Evolutionary conservation across 2,797 vertebrate genomes (phyloP).

Genomic region (Myripristis murdjan): DNA sequence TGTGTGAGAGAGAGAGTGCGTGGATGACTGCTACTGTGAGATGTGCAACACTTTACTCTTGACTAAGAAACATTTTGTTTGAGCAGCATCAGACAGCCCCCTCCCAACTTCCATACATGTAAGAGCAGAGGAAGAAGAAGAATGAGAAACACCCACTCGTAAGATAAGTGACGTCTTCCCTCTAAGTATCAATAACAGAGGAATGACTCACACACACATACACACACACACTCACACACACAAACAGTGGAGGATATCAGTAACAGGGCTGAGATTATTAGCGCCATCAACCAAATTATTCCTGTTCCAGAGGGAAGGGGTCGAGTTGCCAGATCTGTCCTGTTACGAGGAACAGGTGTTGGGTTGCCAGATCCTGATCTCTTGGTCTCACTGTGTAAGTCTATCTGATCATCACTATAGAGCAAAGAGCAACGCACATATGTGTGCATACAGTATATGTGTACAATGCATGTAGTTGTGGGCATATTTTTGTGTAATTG

Average conservation of each 20-base stretch:
- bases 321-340: slow-evolving; percentile 80
- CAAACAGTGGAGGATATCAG: slow-evolving; percentile 66
- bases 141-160: slow-evolving; percentile 90
- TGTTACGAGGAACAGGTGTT: slow-evolving; percentile 72
- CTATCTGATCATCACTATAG: slow-evolving; percentile 72
- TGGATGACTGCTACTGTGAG: background rate
- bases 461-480: background rate
- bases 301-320: slow-evolving; percentile 69
- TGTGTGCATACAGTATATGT: background rate
- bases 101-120: slow-evolving; percentile 75
- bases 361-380: slow-evolving; percentile 84
- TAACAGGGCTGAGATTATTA: slow-evolving; percentile 84
- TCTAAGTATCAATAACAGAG: slow-evolving; percentile 71
- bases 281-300: slow-evolving; percentile 84
- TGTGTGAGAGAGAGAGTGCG: slow-evolving; percentile 3
- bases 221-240: slow-evolving; percentile 44
- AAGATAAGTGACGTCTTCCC: slow-evolving; percentile 76
- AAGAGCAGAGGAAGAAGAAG: slow-evolving; percentile 84
- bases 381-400: slow-evolving; percentile 71
- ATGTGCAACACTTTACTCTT: slow-evolving; percentile 26
- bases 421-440: slow-evolving; percentile 27
- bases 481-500: background rate
- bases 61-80: slow-evolving; percentile 23
- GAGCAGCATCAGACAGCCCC: slow-evolving; percentile 35
- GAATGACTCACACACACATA: slow-evolving; percentile 53